These are phyloP conservation scores for Nematolebias whitei DNA, from an alignment of 2,113 vertebrate genomes.

Conservation along the genomic window DNA sequence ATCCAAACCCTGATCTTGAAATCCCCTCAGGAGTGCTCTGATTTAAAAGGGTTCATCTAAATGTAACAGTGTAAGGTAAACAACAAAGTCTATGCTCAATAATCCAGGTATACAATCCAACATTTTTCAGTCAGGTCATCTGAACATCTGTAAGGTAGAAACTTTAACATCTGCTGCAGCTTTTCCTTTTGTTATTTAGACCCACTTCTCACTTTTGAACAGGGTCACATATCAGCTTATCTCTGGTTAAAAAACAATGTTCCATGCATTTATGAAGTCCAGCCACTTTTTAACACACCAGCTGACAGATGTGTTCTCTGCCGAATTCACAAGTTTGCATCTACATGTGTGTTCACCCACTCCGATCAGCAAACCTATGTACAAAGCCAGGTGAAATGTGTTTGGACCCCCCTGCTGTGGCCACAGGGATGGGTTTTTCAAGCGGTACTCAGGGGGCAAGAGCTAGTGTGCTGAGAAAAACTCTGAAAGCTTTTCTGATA, in stretches of 20 bases:
- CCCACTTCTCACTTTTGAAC: background rate
- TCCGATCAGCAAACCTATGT: conserved; percentile 11
- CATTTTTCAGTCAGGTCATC: no score
- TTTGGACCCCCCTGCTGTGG: conserved; percentile 13
- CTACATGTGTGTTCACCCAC: conserved; percentile 8
- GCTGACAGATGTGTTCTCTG: conserved; percentile 11
- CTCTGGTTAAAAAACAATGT: background rate
- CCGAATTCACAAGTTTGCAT: background rate
- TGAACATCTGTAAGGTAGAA: no score
- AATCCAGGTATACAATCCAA: no score
- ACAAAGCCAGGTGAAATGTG: conserved; percentile 34
- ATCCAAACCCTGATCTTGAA: background rate
- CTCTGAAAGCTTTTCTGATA: conserved; percentile 15
- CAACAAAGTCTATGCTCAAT: no score
- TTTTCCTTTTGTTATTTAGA: background rate
- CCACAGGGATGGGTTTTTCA: background rate
- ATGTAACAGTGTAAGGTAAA: no score
- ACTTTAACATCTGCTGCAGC: no score
- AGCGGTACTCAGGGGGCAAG: conserved; percentile 31
- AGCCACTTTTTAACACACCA: conserved; percentile 1
- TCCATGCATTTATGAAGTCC: background rate
- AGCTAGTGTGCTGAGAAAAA: conserved; percentile 16
- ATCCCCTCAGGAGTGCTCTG: background rate
- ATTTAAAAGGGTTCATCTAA: no score
- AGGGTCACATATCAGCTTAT: background rate